Evolutionary conservation across 2,113 vertebrate species (phyloP), one percentile per base, ranked within the genome.

Genomic region (Sylvilagus bachmani): DNA sequence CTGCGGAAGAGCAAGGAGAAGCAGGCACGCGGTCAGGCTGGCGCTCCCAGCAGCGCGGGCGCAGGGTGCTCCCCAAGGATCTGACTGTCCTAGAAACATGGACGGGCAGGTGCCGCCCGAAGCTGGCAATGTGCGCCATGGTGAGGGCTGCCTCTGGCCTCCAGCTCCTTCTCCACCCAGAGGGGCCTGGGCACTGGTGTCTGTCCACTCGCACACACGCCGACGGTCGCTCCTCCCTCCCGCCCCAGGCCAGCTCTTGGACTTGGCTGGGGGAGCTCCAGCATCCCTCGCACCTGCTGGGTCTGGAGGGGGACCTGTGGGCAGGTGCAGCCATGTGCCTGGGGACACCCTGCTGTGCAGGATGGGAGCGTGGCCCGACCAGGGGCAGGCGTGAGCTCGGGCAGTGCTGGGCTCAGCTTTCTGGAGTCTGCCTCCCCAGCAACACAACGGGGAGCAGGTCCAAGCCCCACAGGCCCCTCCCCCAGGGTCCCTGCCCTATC

Each of bases 1-100:
- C 99, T 99, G 92, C 79, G 62, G 88, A 29, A n/a, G 0, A 10
- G 64, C 22, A 51, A 13, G 27, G 31, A 67, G 1, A 33, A 9
- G 36, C 66, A 25, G 3, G 12, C 10, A 0, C 33, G 0, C 0
- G 53, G 80, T 78, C 61, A 86, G 89, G 73, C 66, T 58, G 6
- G 1, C 4, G 36, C 38, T 6, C 14, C 49, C 10, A 0, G 44
- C 19, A 19, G 44, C 0, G 51, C 31, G 33, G 2, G 62, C 25
- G 14, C 1, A 21, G 4, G 14, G 0, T 0, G 9, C 29, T 10
- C 49, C 24, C 33, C 10, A 0, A 17, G 25, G 2, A 62, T 27
- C 77, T 64, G n/a, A 51, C 10, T 1, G 49, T 49, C 71, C 51
- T 49, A 21, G 64, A 38, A 24, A 69, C 25, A 25, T 33, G 31